Evolutionary conservation across 2,888 invertebrate species (phyloP).

Genomic region (Anticlea derivata): DNA sequence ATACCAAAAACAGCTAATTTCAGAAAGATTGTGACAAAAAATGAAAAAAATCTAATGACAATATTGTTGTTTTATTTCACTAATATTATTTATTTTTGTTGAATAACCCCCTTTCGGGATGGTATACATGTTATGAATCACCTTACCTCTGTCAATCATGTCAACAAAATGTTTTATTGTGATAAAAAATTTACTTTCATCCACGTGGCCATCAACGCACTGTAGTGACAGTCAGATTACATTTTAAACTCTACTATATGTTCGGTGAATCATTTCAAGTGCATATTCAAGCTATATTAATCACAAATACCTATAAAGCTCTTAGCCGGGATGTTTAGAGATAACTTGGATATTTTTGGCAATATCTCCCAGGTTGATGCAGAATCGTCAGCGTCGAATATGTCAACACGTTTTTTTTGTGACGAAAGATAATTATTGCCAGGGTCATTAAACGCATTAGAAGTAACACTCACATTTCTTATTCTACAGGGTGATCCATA

Average conservation of each 20-base stretch:
- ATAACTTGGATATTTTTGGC: constrained; percentile 60
- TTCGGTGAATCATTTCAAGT: constrained; percentile 41
- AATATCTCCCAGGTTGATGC: constrained; percentile 66
- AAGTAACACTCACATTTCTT: constrained; percentile 20
- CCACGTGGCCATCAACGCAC: constrained; percentile 11
- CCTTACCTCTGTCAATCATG: too few relatives aligned
- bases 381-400: constrained; percentile 46
- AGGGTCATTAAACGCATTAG: constrained; percentile 25
- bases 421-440: constrained; percentile 32
- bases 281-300: constrained; percentile 45
- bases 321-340: constrained; percentile 38
- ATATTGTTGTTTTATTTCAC: too few relatives aligned
- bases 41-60: too few relatives aligned
- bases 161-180: constrained; percentile 3
- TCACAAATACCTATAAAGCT: constrained; percentile 41
- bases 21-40: too few relatives aligned
- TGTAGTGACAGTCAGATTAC: constrained; percentile 19
- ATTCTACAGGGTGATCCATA: too few relatives aligned
- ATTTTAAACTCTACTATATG: constrained; percentile 21
- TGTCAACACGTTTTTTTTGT: constrained; percentile 33
- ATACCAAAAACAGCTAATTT: too few relatives aligned
- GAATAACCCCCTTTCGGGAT: too few relatives aligned
- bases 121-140: too few relatives aligned
- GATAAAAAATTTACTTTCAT: not conserved
- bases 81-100: too few relatives aligned